Percentiles rank a stretch among this genome's conserved stretches.
phyloP scores from a whole-genome alignment of 2,113 vertebrate species.

The Silurus asotus region DNA sequence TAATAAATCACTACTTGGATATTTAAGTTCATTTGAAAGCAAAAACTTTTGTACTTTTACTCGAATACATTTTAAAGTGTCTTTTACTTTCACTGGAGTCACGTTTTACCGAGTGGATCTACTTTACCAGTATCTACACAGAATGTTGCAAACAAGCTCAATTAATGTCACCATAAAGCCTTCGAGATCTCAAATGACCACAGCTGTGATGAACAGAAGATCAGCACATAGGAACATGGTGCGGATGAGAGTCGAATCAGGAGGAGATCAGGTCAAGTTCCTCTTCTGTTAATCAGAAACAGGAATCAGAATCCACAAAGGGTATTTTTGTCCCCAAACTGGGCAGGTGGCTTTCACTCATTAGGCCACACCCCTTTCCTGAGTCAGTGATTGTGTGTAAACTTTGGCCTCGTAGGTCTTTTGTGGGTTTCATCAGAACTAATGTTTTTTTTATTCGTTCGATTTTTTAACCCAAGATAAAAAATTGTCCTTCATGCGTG shows the following conservation, averaged over 20 bases:
- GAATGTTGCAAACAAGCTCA: neutral
- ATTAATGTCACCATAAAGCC: neutral
- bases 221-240: neutral
- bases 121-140: neutral
- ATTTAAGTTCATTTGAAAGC: no score
- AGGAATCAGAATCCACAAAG: neutral
- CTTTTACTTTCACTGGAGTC: no score
- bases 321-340: neutral
- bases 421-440: neutral
- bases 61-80: no score
- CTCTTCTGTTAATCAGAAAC: neutral
- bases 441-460: neutral
- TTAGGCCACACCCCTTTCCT: neutral
- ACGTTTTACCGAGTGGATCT: no score
- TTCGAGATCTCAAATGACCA: neutral
- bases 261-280: neutral
- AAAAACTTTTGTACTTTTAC: no score
- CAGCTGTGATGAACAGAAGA: neutral
- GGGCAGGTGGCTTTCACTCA: neutral
- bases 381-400: neutral
- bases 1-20: no score
- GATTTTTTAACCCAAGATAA: neutral
- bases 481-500: conserved; percentile 1
- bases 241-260: neutral
- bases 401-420: neutral